Base-by-base conservation (phyloP, 2,113 vertebrate species). In the Aegotheles bennettii region DNA sequence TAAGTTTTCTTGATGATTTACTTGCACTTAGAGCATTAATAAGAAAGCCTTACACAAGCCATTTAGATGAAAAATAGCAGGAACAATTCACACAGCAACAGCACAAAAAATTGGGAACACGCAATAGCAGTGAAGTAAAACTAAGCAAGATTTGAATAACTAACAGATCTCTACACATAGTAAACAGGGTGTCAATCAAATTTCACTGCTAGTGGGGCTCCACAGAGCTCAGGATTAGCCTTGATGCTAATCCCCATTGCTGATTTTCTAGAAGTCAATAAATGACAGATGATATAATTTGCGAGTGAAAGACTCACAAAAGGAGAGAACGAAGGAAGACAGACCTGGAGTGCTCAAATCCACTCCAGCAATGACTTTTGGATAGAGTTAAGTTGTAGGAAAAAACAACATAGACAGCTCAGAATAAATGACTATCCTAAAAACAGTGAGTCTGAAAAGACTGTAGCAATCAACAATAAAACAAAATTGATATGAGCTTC, bases 61-160 rank as follows among this genome's bases (percentile, higher is more conserved):
- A 94, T 83, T 91, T 85, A 93, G 67, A 88, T 88, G 91, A 96
- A 95, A 94, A 96, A 95, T 78, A 81, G 60, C 84, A 95, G 69
- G 69, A 95, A 42, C 48, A 84, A 83, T 73, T 94, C 88, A 83
- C 75, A 85, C 40, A 94, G 82, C 57, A 93, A 51, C 29, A 76
- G 83, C 70, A 90, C 51, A 83, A 83, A 83, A 90, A 82, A 60
- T 13, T 28, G 63, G 76, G 42, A 67, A 42, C 28, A 50, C n/a
- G 51, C 13, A 84, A 69, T 4, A 77, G 38, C 47, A 92, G 59
- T n/a, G 56, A 56, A 83, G 50, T 45, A 57, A 70, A 74, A 80
- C 42, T 53, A 89, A 90, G 78, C 40, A 84, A 77, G 45, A 83
- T 65, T 45, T 91, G 13, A 85, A 53, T 90, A 94, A 85, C 42